Evolutionary conservation across 2,888 invertebrate species (phyloP), one percentile per base, ranked within the genome.

Genomic region (Ichneumoninae sp.): DNA sequence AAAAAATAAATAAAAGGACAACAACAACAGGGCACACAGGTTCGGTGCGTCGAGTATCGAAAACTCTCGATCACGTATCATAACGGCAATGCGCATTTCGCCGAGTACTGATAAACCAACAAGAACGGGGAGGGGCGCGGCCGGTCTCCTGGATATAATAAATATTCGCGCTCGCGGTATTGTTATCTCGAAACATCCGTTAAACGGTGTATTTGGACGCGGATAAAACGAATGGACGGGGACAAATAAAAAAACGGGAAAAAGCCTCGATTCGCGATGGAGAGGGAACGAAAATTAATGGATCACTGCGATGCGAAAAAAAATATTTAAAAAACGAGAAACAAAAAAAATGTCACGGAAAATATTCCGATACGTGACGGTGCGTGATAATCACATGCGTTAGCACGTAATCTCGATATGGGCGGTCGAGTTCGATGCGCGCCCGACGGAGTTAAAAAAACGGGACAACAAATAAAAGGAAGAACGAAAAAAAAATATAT

Each of bases 161-260:
- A 89, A 89, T 88, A 88, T 87, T 79, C 84, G 63, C 66, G 79
- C 52, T 78, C 70, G 83, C 80, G 76, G 73, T 79, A 79, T 77
- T 83, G 88, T 88, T 89, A 89, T 89, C 89, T 87, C 84, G 63
- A 65, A 85, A 86, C 87, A 86, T 89, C 86, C 86, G 87, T 87
- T 88, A 85, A 87, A 88, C 83, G 86, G 84, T 85, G 81, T 85
- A 85, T 87, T 89, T 86, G 87, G 79, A 82, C 76, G 75, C 52
- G 85, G 83, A 86, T 88, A 82, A 87, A 87, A 83, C 77, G 71
- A 84, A 81, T 84, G 77, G 78, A 77, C 57, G 80, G 81, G 66
- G 76, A 85, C 71, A 79, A 81, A 83, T 71, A 77, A 73, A 83
- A 83, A 47, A 40, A 80, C 65, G 47, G 68, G 30, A 54, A 68